These are phyloP conservation scores for Chiloscyllium punctatum DNA, from an alignment of 2,797 vertebrate genomes.

Conservation along the genomic window DNA sequence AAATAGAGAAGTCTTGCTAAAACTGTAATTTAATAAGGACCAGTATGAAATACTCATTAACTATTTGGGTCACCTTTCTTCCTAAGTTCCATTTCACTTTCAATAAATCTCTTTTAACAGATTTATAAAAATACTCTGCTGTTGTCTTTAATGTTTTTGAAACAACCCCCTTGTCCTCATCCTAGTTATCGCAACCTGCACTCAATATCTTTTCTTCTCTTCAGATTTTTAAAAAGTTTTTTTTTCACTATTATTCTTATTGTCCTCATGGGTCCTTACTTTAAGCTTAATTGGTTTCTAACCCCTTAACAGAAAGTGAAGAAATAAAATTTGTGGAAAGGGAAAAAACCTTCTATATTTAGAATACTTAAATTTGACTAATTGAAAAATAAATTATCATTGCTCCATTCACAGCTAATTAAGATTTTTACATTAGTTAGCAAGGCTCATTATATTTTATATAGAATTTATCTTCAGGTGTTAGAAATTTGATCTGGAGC, in stretches of 20 bases:
- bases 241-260: not conserved
- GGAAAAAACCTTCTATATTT: conserved; percentile 4
- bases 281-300: not conserved
- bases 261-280: not conserved
- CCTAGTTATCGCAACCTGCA: not conserved
- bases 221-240: not conserved
- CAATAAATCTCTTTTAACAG: not conserved
- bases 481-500: not conserved
- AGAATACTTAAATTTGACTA: not conserved
- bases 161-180: not conserved
- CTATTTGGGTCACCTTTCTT: not conserved
- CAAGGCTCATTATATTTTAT: not conserved
- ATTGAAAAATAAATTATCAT: conserved; percentile 9
- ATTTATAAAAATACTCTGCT: not conserved
- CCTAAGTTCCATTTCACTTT: not conserved
- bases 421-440: not conserved
- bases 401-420: not conserved
- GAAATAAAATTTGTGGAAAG: not conserved
- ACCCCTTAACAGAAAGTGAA: not conserved
- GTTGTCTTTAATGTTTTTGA: not conserved
- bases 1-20: no score
- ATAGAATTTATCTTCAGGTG: not conserved
- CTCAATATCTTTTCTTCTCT: not conserved
- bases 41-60: not conserved
- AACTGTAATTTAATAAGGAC: no score